Base-by-base conservation (phyloP, 2,113 vertebrate species). In the Dissostichus mawsoni region DNA sequence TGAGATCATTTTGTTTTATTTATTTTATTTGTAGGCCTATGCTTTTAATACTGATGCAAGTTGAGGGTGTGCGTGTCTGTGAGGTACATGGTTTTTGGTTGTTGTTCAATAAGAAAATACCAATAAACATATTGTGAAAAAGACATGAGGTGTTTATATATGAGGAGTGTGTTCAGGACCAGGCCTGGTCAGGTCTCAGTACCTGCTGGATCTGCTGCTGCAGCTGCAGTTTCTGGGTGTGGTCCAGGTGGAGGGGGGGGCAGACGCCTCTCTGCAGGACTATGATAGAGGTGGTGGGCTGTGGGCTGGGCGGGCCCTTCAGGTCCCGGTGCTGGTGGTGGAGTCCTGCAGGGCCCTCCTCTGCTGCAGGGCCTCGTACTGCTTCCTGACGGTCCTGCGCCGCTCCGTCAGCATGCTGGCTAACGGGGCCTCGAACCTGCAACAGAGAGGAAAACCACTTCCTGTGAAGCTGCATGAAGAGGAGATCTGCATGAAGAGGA, bases 151-250 rank as follows among this genome's bases (percentile, higher is more conserved):
- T 20, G 20, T 20, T n/a, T 20, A 20, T 20, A 20, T 1, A 20
- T 20, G 20, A 20, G 20, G 33, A 33, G 33, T 20, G 20, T 20
- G 33, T 36, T 36, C 33, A 36, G 33, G 3, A 36, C 3, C 33
- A 3, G 33, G 33, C 6, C 33, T 36, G 33, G 0, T 5, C 6
- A 36, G 6, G 41, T 45, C 62, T 11, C 2, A 45, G 0, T 73
- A 97, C 98, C 96, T 99, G 98, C 69, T 98, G 97, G 78, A 99
- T 94, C 44, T 99, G 98, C 87, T 98, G 97, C 89, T 97, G 96
- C 0, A 99, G 95, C 73, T 96, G 94, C 36, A 47, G 92, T 25
- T 95, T 97, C 74, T 98, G 97, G 0, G 3, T 1, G 0, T 17
- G 23, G 75, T 96, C 91, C 50, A 98, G 92, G 23, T 83, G 82